Base-by-base conservation (phyloP, 2,797 vertebrate species). In the Pelobates cultripes region DNA sequence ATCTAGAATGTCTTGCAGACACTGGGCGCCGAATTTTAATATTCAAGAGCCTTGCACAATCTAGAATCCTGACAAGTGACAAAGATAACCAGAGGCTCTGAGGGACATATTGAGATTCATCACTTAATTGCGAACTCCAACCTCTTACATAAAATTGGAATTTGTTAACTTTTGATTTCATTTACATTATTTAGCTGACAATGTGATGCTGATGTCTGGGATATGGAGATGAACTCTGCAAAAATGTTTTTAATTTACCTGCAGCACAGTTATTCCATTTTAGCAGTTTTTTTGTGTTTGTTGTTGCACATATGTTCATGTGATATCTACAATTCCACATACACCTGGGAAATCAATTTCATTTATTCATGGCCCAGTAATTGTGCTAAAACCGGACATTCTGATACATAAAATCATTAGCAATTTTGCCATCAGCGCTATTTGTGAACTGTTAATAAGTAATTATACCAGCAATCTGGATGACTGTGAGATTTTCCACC, bases 41-140 rank as follows among this genome's bases (percentile, higher is more conserved):
- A 78, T 69, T 69, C 51, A 78, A 74, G 13, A 74, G n/a, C 28
- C 12, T 10, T 70, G 14, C 51, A 40, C 71, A 70, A 51, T 70
- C 77, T 71, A 57, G 55, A 79, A 69, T 51, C 69, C 40, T 64
- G 66, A 73, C 63, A 83, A 78, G 17, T 75, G 47, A 72, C 60
- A 76, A 77, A 44, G 70, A 77, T 82, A 73, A 83, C 70, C 70
- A 43, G 45, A 69, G 44, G 55, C 14, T 57, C 64, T 70, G 41
- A 51, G 81, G 71, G 70, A 78, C 75, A 74, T 43, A 70, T 70
- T 74, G 70, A 43, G 43, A 78, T 83, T 83, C 70, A 78, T 73
- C 70, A 61, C 75, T 73, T 82, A 77, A 82, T 72, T 82, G 69
- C 60, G 12, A 72, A 71, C 45, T 68, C 40, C 75, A 82, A 51